A percentile compares a stretch with the other conserved stretches of the same genome.
Evolutionary conservation across 2,113 vertebrate genomes (phyloP).

Genomic region (Saccopteryx leptura): DNA sequence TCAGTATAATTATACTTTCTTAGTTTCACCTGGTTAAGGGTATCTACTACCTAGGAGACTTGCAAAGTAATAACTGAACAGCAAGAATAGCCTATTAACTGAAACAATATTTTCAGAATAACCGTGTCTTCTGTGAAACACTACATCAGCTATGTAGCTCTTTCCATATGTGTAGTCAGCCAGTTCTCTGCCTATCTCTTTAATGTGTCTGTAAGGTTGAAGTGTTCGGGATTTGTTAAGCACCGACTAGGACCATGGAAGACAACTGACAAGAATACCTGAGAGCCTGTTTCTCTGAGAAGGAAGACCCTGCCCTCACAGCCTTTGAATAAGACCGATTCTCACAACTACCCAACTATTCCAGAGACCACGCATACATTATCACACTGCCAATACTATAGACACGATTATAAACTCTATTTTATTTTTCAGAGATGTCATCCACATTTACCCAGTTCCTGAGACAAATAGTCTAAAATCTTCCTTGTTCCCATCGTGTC

Average conservation of each 20-base stretch:
- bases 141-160: background rate
- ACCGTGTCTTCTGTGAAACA: background rate
- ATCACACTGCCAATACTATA: background rate
- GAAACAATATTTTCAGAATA: background rate
- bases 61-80: too few species aligned
- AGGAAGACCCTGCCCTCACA: background rate
- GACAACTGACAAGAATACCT: background rate
- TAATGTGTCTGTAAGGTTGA: background rate
- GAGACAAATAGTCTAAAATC: background rate
- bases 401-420: background rate
- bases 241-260: background rate
- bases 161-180: too few species aligned
- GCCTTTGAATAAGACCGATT: too few species aligned
- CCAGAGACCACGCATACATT: background rate
- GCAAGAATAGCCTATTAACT: too few species aligned
- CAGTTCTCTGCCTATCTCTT: background rate
- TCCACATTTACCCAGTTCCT: background rate
- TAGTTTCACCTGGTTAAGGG: too few species aligned
- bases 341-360: fast-evolving
- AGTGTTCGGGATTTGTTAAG: background rate
- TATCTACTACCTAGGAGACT: too few species aligned
- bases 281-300: background rate
- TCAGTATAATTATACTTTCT: too few species aligned
- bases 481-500: background rate
- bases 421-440: background rate